Conservation (phyloP, 2,797 vertebrate species). For the Characodon lateralis region DNA sequence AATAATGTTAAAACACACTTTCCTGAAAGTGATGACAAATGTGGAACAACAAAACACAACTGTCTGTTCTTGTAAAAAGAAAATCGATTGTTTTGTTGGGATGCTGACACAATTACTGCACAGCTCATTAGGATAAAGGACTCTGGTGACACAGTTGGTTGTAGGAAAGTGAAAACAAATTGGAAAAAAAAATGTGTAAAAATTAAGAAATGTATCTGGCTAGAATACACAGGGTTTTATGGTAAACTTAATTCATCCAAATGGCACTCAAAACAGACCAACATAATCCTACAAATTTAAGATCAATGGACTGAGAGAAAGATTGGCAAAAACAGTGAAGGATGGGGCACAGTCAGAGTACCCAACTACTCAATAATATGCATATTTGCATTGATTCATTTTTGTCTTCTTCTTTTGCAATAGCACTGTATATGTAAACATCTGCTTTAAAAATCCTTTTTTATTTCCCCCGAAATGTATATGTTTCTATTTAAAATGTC, state of each 20-base stretch:
- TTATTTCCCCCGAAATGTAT: not conserved
- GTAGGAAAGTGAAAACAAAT: too few relatives aligned
- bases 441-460: not conserved
- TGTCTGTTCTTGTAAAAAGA: not conserved
- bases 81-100: not conserved
- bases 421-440: not conserved
- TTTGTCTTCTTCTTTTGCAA: not conserved
- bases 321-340: slow-evolving; percentile 1
- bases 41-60: not conserved
- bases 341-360: too few relatives aligned
- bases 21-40: not conserved
- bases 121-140: not conserved
- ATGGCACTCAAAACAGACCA: not conserved
- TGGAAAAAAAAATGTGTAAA: too few relatives aligned
- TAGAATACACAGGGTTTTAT: too few relatives aligned
- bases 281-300: not conserved
- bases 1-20: not conserved
- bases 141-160: not conserved
- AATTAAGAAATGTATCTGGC: too few relatives aligned
- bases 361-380: not conserved
- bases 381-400: not conserved
- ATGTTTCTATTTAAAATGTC: not conserved
- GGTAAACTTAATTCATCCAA: not conserved
- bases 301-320: not conserved
- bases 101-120: not conserved